Conservation (phyloP, 1,140 invertebrate species). For the Brachionus manjavacas region DNA sequence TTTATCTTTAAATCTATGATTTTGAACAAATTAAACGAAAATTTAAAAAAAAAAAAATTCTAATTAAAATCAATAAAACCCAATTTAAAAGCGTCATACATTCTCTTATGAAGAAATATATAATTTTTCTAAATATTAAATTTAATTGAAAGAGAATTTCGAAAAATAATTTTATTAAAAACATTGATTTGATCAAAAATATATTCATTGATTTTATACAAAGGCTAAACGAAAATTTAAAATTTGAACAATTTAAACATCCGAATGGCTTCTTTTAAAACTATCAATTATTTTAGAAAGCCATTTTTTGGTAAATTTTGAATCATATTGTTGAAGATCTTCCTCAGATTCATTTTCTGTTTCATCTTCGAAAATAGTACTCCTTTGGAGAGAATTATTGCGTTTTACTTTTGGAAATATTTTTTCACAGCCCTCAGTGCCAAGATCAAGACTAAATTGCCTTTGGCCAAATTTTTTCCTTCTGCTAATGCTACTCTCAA, state of each 20-base stretch:
- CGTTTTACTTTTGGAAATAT: not conserved
- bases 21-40: no score
- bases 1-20: no score
- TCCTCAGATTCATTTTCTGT: not conserved
- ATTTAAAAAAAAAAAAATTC: no score
- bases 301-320: constrained; percentile 27
- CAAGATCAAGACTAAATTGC: constrained; percentile 13
- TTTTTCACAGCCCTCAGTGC: not conserved
- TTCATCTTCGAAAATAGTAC: not conserved
- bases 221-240: not conserved
- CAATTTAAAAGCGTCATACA: no score
- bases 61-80: no score
- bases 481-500: not conserved
- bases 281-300: not conserved
- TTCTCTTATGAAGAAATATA: no score
- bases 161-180: not conserved
- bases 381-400: not conserved
- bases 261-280: not conserved
- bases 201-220: not conserved
- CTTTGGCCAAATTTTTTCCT: not conserved
- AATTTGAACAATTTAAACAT: not conserved
- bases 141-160: not conserved
- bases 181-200: not conserved
- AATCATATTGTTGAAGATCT: not conserved
- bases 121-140: no score